Percentiles rank a stretch among this genome's conserved stretches.
Conservation (phyloP, 2,797 vertebrate genomes). For the Melanotaenia parkinsoni region DNA sequence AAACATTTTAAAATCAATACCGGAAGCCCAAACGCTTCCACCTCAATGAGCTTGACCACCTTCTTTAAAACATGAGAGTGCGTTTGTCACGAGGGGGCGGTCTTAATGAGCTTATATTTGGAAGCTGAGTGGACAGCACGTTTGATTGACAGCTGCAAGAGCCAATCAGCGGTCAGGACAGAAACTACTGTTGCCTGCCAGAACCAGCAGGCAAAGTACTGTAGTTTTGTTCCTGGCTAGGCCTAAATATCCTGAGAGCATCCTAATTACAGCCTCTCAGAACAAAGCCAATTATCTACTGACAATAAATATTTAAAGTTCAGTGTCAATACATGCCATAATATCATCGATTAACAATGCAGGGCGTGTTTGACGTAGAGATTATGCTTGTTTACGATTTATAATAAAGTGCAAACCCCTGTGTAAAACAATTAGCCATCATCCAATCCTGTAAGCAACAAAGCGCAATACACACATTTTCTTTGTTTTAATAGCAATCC, state of each 20-base stretch:
- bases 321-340: background rate
- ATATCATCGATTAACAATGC: background rate
- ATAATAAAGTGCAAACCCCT: conserved; percentile 20
- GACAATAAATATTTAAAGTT: background rate
- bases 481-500: too few species aligned
- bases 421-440: conserved; percentile 36
- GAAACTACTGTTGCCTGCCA: conserved; percentile 66
- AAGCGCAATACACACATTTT: background rate
- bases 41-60: conserved; percentile 3
- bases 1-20: conserved; percentile 17
- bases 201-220: conserved; percentile 66
- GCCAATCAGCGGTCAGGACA: conserved; percentile 51
- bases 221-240: conserved; percentile 65
- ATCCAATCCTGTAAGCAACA: background rate
- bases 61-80: conserved; percentile 20
- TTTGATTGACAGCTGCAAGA: conserved; percentile 49
- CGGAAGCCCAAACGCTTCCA: conserved; percentile 30
- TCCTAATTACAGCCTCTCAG: background rate
- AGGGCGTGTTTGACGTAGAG: conserved; percentile 37
- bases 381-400: conserved; percentile 63
- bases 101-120: conserved; percentile 44
- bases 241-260: conserved; percentile 54
- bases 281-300: background rate
- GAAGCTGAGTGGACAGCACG: conserved; percentile 52
- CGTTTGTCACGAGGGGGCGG: conserved; percentile 52